phyloP scores from a whole-genome alignment of 2,888 invertebrate genomes.

The Scaptomyza cyrtandrae region DNA sequence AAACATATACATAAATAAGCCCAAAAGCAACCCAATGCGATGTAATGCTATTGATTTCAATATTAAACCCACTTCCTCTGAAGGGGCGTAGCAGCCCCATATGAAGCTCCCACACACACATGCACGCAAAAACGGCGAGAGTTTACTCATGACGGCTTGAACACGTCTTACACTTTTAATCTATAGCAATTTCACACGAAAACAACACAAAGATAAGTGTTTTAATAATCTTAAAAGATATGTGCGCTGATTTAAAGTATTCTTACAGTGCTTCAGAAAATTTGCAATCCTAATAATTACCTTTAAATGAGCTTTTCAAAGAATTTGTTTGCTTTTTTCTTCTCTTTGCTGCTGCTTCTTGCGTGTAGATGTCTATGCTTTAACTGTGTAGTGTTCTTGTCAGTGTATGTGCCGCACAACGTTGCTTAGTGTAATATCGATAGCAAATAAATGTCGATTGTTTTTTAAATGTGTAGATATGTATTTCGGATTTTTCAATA shows the following conservation, averaged over 20 bases:
- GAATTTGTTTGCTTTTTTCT: slow-evolving; percentile 51
- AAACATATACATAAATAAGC: background rate
- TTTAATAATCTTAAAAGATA: background rate
- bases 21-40: background rate
- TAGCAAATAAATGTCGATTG: slow-evolving; percentile 36
- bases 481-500: slow-evolving; percentile 22
- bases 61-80: slow-evolving; percentile 18
- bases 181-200: slow-evolving; percentile 7
- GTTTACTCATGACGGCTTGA: slow-evolving; percentile 55
- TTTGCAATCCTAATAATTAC: slow-evolving; percentile 33
- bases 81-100: slow-evolving; percentile 50
- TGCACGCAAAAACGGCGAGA: slow-evolving; percentile 3
- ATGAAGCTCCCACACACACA: slow-evolving; percentile 12
- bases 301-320: slow-evolving; percentile 46
- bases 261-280: background rate
- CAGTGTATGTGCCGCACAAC: slow-evolving; percentile 26
- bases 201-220: background rate
- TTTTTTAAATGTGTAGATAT: slow-evolving; percentile 39
- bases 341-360: slow-evolving; percentile 41
- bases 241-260: too few relatives aligned
- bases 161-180: slow-evolving; percentile 53
- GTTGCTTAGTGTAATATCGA: slow-evolving; percentile 45
- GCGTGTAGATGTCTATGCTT: slow-evolving; percentile 28
- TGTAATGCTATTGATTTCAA: slow-evolving; percentile 34
- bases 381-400: slow-evolving; percentile 20